Percentiles rank a stretch among this genome's conserved stretches.
These are phyloP conservation scores for Urocynchramus pylzowi DNA, from an alignment of 2,113 vertebrate species.

Conservation along the genomic window DNA sequence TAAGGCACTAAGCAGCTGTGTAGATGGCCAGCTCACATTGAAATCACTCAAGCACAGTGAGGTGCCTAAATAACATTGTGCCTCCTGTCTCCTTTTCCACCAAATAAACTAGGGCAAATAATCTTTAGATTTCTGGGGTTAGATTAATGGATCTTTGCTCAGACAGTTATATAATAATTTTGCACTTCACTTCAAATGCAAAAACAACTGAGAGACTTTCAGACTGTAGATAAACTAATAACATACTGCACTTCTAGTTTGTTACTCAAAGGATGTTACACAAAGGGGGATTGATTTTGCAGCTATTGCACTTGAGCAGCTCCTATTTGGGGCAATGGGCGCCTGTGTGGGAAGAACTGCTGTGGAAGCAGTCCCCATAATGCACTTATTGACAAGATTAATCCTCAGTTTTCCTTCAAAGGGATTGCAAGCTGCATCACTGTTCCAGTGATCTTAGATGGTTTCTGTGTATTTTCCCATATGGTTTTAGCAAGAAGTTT, in stretches of 20 bases:
- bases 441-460: not conserved
- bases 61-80: not conserved
- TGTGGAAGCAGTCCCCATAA: not conserved
- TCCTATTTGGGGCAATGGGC: not conserved
- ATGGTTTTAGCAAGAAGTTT: not conserved
- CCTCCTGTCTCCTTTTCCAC: not conserved
- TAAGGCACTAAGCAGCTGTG: not conserved
- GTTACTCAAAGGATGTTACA: not conserved
- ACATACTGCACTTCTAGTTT: not conserved
- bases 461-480: not conserved
- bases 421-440: not conserved
- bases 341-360: not conserved
- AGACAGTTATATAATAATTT: not conserved
- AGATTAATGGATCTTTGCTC: constrained; percentile 1
- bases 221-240: constrained; percentile 4
- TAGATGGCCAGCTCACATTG: not conserved
- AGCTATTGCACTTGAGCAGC: not conserved
- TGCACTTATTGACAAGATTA: constrained; percentile 36
- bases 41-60: not conserved
- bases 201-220: not conserved
- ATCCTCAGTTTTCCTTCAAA: constrained; percentile 26
- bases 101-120: not conserved
- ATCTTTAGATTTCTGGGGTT: not conserved
- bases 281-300: constrained; percentile 2
- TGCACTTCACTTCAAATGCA: constrained; percentile 1